These are phyloP conservation scores for Philereme transversata DNA, from an alignment of 2,888 invertebrate genomes.

Conservation along the genomic window DNA sequence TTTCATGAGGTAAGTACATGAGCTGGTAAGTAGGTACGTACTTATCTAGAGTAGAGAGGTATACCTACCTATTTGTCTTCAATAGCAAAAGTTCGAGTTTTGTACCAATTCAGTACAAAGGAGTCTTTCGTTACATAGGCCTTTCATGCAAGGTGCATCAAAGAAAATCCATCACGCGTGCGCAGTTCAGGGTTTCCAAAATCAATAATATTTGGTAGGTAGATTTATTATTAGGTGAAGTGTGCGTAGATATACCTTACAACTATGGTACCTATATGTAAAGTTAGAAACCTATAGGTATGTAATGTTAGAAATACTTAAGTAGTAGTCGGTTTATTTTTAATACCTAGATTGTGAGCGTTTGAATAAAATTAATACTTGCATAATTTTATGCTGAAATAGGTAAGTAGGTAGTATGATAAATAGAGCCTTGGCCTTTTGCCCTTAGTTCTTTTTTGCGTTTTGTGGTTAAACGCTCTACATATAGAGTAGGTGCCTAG, in stretches of 20 bases:
- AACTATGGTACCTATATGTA: no score
- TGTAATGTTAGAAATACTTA: not conserved
- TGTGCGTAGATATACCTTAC: not conserved
- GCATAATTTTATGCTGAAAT: not conserved
- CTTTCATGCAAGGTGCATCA: constrained; percentile 27
- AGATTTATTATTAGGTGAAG: constrained; percentile 14
- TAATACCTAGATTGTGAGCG: not conserved
- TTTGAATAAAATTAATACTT: not conserved
- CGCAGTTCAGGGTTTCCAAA: constrained; percentile 20
- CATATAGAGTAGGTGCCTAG: no score
- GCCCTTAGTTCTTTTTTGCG: no score
- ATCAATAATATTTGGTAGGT: constrained; percentile 25
- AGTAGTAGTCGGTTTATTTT: not conserved
- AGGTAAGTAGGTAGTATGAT: no score
- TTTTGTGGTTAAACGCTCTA: no score
- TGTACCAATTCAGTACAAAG: no score
- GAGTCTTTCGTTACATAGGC: not conserved
- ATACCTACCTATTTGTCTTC: no score
- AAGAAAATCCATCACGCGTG: constrained; percentile 21
- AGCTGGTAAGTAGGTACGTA: no score
- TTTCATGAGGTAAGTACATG: no score
- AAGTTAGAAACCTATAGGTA: not conserved
- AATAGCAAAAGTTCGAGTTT: no score
- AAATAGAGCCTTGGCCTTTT: no score
- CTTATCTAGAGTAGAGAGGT: no score